Base-by-base conservation (phyloP, 2,113 vertebrate genomes). In the Anarhynchus alexandrinus region DNA sequence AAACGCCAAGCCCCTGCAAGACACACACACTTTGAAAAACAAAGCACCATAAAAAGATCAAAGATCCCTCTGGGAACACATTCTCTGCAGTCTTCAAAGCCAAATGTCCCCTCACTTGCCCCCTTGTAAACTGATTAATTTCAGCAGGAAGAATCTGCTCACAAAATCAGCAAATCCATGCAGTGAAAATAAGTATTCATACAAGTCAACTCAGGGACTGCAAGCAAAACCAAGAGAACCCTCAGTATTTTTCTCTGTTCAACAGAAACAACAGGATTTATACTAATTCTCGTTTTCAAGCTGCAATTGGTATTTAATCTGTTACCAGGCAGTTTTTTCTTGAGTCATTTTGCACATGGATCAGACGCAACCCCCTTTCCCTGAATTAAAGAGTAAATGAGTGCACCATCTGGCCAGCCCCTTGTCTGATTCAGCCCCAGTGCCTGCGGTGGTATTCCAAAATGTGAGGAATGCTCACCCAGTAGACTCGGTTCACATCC, bases 391-490 rank as follows among this genome's bases (percentile, higher is more conserved):
- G 59, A 61, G 73, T 55, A 88, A 90, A 88, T 1, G 95, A 94
- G 93, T 8, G 85, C 82, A 88, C 78, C 95, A 95, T 95, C 71
- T 94, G 96, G 93, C 79, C 91, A 57, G 90, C 25, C 86, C 86
- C 86, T 82, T 17, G 69, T 25, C 86, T 64, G 57, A 55, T 82
- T 27, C 94, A 89, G 86, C 83, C 88, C 83, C 95, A 90, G 90
- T 2, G 90, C 95, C 96, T 66, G 93, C n/a, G 32, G 93, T 82
- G 94, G 23, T 73, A 25, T 84, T 88, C 92, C 93, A 92, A 93
- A 92, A 69, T 92, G 96, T 67, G 87, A 78, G 93, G 96, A 97
- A 97, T 92, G 95, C 86, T 97, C 96, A 88, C 90, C 96, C 95
- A 84, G 95, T 59, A 93, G 92, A 73, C 81, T 81, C 58, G 0